A percentile compares a stretch with the other conserved stretches of the same genome.
Evolutionary conservation across 1,140 invertebrate genomes (phyloP).

Genomic region (Drosophila equinoxialis): DNA sequence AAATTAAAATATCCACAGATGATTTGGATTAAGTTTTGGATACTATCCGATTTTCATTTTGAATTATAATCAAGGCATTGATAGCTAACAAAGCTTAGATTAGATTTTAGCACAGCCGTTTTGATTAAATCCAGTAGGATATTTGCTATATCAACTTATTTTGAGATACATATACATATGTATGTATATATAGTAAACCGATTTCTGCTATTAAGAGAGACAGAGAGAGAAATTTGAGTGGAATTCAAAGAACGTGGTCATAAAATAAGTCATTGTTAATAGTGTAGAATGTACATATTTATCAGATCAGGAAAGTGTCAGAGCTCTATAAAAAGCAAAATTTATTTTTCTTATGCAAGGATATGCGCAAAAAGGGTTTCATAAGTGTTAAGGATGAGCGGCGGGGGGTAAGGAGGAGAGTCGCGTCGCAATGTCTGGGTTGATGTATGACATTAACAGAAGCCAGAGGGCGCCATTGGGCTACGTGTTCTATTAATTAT

Average conservation of each 20-base stretch:
- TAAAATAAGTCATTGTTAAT: no score
- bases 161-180: no score
- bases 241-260: no score
- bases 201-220: not conserved
- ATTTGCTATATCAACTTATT: no score
- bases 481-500: conserved; percentile 24
- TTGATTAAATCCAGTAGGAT: no score
- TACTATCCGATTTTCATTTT: not conserved
- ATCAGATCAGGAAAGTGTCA: no score
- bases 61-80: not conserved
- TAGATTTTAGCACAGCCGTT: not conserved
- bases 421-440: conserved; percentile 4
- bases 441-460: not conserved
- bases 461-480: conserved; percentile 18
- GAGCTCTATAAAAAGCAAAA: not conserved
- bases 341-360: not conserved
- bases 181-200: not conserved
- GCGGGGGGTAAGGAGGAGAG: not conserved
- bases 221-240: no score
- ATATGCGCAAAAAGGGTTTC: not conserved
- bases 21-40: not conserved
- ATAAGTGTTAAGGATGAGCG: not conserved
- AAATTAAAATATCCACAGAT: not conserved
- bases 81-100: not conserved
- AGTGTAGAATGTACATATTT: no score